Evolutionary conservation across 2,797 vertebrate species (phyloP), one percentile per base, ranked within the genome.

Genomic region (Myiotriccus ornatus): DNA sequence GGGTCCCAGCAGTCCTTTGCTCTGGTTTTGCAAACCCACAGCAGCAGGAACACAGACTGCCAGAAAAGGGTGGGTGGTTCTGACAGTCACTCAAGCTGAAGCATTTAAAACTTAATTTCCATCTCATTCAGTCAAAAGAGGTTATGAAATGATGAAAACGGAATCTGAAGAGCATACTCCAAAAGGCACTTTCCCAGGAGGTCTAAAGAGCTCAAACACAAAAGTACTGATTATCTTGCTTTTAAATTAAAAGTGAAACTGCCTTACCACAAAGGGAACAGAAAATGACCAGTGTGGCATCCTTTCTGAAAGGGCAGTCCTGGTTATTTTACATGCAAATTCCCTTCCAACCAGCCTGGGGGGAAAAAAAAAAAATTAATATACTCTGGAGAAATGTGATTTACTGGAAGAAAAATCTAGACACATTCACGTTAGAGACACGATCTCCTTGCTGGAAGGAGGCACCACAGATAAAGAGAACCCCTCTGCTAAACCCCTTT

Each of bases 401-500:
- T 50, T 28, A 50, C 25, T 50, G 49, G 49, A 50, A 27, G 49
- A 50, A 50, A 50, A 50, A 27, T 50, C 25, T 27, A 50, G 49
- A 28, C 14, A 50, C 49, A 50, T 28, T 50, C 25, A 28, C 17
- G 49, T 28, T 50, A 50, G 25, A 50, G 35, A 27, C 49, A 44
- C 17, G 0, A 8, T 20, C 18, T 20, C 34, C 69, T 46, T 22
- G 30, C 9, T 69, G 24, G 25, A 78, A 84, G 41, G 7, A 68
- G 44, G 53, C 41, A 35, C 21, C 0, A 4, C 3, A 27, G n/a
- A 10, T 7, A 14, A 80, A 24, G 46, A 68, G 15, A 6, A 56
- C 6, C 10, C 6, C 19, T 17, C 3, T 0, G 0, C 5, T 24
- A 34, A 32, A 22, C 8, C 23, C 6, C 2, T 10, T 30, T 47